Evolutionary conservation across 2,113 vertebrate genomes (phyloP).

Genomic region (Brienomyrus longianalis): DNA sequence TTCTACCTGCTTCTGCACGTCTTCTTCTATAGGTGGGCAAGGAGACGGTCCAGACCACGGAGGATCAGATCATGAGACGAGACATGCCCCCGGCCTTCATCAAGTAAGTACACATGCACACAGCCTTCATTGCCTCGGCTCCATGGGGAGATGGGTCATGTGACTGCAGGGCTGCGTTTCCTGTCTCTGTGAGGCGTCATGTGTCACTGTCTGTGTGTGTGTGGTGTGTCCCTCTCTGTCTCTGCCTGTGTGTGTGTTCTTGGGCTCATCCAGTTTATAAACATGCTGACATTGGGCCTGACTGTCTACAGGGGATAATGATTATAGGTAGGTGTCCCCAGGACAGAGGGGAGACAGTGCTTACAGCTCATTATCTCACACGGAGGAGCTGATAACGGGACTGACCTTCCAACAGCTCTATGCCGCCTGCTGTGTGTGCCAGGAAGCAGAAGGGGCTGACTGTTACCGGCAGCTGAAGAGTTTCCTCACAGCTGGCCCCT

Average conservation of each 20-base stretch:
- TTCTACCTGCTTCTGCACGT: not conserved
- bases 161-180: not conserved
- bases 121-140: constrained; percentile 2
- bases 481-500: not conserved
- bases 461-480: not conserved
- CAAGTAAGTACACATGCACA: constrained; percentile 68
- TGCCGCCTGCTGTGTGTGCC: not conserved
- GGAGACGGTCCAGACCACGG: constrained; percentile 96
- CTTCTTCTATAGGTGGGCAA: constrained; percentile 80
- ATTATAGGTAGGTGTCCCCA: not conserved
- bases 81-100: constrained; percentile 98
- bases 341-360: not conserved
- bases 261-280: not conserved
- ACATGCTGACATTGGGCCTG: not conserved
- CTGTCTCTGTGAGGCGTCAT: not conserved
- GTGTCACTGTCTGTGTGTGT: constrained; percentile 4
- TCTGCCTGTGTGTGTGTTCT: not conserved
- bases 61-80: constrained; percentile 96
- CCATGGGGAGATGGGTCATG: not conserved
- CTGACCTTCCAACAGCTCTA: not conserved
- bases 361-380: not conserved
- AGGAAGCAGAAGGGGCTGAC: not conserved
- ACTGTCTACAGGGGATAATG: not conserved
- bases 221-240: constrained; percentile 1
- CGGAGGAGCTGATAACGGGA: not conserved